These are phyloP conservation scores for Idaea aversata DNA, from an alignment of 2,888 invertebrate genomes.

Conservation along the genomic window DNA sequence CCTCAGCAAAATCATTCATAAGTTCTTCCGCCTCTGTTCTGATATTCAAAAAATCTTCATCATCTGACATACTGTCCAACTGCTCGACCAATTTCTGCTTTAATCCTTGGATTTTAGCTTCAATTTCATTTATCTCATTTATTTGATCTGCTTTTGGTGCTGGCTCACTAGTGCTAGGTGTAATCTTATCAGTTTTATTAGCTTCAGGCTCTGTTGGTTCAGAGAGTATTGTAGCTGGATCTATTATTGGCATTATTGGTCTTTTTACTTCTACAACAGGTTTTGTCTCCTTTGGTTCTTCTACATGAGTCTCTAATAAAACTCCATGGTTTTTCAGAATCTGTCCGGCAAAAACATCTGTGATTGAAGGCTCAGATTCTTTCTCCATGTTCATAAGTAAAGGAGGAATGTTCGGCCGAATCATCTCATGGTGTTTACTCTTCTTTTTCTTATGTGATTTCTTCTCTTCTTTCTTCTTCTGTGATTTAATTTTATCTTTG, in stretches of 20 bases:
- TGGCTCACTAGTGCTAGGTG: constrained; percentile 20
- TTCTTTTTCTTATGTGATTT: constrained; percentile 72
- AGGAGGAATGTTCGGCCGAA: constrained; percentile 71
- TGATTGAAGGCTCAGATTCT: constrained; percentile 78
- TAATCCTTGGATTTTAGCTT: constrained; percentile 81
- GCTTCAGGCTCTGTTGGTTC: constrained; percentile 33
- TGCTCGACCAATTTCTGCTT: constrained; percentile 70
- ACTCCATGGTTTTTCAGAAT: constrained; percentile 77
- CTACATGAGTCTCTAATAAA: constrained; percentile 48
- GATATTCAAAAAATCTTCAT: constrained; percentile 84
- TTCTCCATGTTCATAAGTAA: constrained; percentile 73
- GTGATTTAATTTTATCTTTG: constrained; percentile 53
- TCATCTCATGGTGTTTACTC: constrained; percentile 63
- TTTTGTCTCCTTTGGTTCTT: constrained; percentile 50
- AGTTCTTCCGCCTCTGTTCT: constrained; percentile 82
- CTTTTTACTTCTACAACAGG: constrained; percentile 52
- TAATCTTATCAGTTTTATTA: constrained; percentile 16
- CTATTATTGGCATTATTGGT: constrained; percentile 67
- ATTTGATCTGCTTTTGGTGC: constrained; percentile 53
- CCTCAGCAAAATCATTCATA: constrained; percentile 76
- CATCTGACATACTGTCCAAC: constrained; percentile 80
- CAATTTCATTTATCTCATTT: constrained; percentile 75
- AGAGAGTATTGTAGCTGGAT: constrained; percentile 61
- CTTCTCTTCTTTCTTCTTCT: constrained; percentile 64
- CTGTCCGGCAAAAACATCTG: constrained; percentile 83